A percentile compares a stretch with the other conserved stretches of the same genome.
phyloP scores from a whole-genome alignment of 2,888 invertebrate genomes.

The Eumerus sabulonum region DNA sequence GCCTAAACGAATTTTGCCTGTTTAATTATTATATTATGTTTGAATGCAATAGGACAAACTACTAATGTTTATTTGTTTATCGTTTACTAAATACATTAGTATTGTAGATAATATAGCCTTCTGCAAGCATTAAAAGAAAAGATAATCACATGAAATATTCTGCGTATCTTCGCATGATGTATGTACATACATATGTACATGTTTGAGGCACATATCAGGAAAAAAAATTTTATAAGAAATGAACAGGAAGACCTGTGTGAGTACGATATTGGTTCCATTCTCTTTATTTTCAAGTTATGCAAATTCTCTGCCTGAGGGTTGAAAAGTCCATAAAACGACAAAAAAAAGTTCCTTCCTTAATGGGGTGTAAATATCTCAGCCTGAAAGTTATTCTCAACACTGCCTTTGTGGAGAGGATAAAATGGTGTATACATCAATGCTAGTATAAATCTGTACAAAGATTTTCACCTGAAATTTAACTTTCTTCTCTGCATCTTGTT shows the following conservation, averaged over 20 bases:
- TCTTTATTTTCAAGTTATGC: constrained; percentile 67
- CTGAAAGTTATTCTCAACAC: constrained; percentile 54
- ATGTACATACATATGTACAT: too few relatives aligned
- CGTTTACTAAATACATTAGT: too few relatives aligned
- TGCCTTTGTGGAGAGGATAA: constrained; percentile 38
- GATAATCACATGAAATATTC: too few relatives aligned
- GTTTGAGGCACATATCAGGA: too few relatives aligned
- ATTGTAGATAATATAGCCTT: too few relatives aligned
- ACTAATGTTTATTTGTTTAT: too few relatives aligned
- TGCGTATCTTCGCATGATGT: too few relatives aligned
- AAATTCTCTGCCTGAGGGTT: constrained; percentile 59
- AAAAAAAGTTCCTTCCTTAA: constrained; percentile 62
- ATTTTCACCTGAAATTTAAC: constrained; percentile 53
- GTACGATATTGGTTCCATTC: constrained; percentile 65
- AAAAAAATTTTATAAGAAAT: constrained; percentile 33
- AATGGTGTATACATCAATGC: neutral
- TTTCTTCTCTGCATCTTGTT: constrained; percentile 44
- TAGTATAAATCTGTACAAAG: too few relatives aligned
- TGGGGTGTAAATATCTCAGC: constrained; percentile 66
- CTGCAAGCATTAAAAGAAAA: neutral
- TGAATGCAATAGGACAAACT: too few relatives aligned
- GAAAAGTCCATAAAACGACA: constrained; percentile 56
- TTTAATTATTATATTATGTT: too few relatives aligned
- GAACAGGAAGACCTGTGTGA: constrained; percentile 44
- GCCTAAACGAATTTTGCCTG: too few relatives aligned